phyloP scores from a whole-genome alignment of 2,797 vertebrate species.

The Danio kyathit region DNA sequence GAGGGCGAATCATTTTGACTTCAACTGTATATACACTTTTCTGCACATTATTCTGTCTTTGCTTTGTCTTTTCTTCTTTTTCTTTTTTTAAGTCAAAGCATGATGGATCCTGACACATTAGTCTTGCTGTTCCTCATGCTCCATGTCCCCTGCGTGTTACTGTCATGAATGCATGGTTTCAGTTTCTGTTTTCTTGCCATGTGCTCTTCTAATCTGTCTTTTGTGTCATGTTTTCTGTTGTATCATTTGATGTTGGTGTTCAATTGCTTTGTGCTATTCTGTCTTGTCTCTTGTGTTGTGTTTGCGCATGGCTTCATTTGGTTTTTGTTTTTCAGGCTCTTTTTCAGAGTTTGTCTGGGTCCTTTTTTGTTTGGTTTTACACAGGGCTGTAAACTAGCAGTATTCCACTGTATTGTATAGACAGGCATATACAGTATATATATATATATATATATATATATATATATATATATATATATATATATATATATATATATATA shows the following conservation, averaged over 20 bases:
- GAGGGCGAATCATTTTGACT: too few species aligned
- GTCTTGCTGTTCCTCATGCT: conserved; percentile 2
- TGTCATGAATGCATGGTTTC: background rate
- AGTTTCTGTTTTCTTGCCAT: background rate
- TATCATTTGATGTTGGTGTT: conserved; percentile 6
- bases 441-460: too few species aligned
- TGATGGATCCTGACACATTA: background rate
- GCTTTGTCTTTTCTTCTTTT: background rate
- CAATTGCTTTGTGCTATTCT: background rate
- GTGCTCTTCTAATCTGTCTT: background rate
- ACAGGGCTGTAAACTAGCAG: too few species aligned
- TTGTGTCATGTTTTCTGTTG: background rate
- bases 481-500: too few species aligned
- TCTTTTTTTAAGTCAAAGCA: background rate
- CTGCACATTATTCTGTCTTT: too few species aligned
- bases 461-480: too few species aligned
- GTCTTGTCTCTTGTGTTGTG: background rate
- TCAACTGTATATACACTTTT: too few species aligned
- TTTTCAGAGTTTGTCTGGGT: background rate
- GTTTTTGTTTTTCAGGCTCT: background rate
- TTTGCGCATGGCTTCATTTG: background rate
- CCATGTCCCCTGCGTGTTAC: conserved; percentile 9
- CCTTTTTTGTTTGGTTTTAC: too few species aligned
- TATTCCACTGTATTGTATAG: too few species aligned
- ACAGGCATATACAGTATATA: too few species aligned